Evolutionary conservation across 1,140 invertebrate species (phyloP).

Genomic region (Agrilus planipennis): DNA sequence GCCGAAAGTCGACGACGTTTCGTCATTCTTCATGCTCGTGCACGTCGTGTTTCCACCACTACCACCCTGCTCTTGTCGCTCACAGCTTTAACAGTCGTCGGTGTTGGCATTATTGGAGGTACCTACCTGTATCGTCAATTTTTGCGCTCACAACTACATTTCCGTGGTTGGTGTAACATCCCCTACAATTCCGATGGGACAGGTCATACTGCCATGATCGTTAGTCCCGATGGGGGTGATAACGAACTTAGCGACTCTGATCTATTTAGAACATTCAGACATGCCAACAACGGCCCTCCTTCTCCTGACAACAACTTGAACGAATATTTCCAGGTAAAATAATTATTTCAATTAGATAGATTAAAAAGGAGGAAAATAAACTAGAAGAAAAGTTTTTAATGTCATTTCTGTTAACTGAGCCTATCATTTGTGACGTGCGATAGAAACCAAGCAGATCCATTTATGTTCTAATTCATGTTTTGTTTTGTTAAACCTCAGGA

Average conservation of each 20-base stretch:
- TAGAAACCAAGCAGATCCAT: too few species aligned
- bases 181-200: slow-evolving; percentile 41
- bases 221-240: slow-evolving; percentile 9
- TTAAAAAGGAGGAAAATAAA: too few species aligned
- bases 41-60: slow-evolving; percentile 42
- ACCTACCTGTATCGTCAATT: slow-evolving; percentile 68
- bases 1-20: slow-evolving; percentile 27
- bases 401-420: not conserved
- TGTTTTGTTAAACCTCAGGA: slow-evolving; percentile 69
- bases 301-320: not conserved
- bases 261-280: not conserved
- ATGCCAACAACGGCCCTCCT: not conserved
- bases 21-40: slow-evolving; percentile 38
- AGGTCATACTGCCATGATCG: slow-evolving; percentile 14
- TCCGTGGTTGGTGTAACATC: slow-evolving; percentile 55
- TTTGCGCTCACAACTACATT: slow-evolving; percentile 45
- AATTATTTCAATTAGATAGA: too few species aligned
- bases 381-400: too few species aligned
- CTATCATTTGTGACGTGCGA: too few species aligned
- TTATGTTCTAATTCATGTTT: too few species aligned
- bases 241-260: slow-evolving; percentile 5
- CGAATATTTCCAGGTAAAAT: too few species aligned
- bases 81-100: slow-evolving; percentile 56
- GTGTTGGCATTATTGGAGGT: slow-evolving; percentile 63
- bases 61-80: slow-evolving; percentile 61